These are phyloP conservation scores for Haliclona indistincta DNA, from an alignment of 37 sponge, comb jelly and placozoan genomes.

Conservation along the genomic window DNA sequence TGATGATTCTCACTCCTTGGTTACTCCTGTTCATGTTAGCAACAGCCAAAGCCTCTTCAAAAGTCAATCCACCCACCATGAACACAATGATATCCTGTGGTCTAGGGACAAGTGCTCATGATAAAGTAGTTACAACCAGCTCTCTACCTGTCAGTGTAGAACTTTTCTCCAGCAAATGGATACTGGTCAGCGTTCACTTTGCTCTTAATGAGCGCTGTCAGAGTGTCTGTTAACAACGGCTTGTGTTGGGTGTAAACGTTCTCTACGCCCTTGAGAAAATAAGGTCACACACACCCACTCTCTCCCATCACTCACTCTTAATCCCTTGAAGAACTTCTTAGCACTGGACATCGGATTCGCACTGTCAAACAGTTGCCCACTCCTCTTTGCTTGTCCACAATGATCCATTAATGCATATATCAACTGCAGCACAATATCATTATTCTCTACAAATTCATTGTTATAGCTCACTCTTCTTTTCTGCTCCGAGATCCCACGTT, in stretches of 20 bases:
- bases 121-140: neutral
- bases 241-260: constrained; percentile 97
- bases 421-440: constrained; percentile 35
- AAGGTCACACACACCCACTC: neutral
- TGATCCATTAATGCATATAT: constrained; percentile 70
- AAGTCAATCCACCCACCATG: constrained; percentile 95
- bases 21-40: constrained; percentile 68
- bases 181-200: constrained; percentile 67
- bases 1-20: constrained; percentile 76
- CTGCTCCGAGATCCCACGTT: constrained; percentile 51
- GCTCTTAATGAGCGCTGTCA: constrained; percentile 63
- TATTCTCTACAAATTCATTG: neutral
- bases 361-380: constrained; percentile 75
- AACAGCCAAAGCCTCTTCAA: constrained; percentile 85
- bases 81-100: constrained; percentile 92
- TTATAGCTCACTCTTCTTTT: constrained; percentile 41
- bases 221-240: constrained; percentile 63
- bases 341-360: constrained; percentile 61
- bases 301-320: constrained; percentile 38
- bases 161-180: constrained; percentile 45
- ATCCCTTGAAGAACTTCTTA: constrained; percentile 83
- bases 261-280: constrained; percentile 78
- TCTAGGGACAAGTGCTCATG: constrained; percentile 17
- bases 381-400: constrained; percentile 60
- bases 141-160: constrained; percentile 44